phyloP scores from a whole-genome alignment of 2,797 vertebrate genomes.

The Alcedo atthis region DNA sequence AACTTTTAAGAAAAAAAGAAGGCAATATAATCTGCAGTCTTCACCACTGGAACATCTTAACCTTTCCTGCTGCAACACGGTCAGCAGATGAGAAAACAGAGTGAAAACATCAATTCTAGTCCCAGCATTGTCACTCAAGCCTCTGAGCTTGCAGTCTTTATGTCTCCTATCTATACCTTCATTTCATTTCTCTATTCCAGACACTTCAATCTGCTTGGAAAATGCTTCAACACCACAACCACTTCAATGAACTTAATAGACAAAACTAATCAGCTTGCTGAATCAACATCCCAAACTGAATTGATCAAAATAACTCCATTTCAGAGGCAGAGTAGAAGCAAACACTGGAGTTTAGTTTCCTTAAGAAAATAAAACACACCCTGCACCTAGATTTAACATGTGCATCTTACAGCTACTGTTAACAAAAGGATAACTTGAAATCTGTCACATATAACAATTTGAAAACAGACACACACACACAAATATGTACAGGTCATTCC shows the following conservation, averaged over 20 bases:
- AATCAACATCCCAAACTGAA: neutral
- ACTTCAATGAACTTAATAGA: neutral
- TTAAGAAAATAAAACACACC: neutral
- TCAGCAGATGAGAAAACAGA: neutral
- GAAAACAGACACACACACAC: neutral
- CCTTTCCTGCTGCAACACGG: neutral
- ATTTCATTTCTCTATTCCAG: neutral
- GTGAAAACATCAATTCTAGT: neutral
- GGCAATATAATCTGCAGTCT: neutral
- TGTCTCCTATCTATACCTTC: neutral
- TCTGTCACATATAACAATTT: neutral
- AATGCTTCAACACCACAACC: neutral
- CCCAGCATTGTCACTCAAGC: neutral
- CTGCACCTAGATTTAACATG: neutral
- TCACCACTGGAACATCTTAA: neutral
- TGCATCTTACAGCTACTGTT: neutral
- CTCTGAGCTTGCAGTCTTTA: neutral
- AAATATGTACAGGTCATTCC: neutral
- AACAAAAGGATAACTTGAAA: neutral
- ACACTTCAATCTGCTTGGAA: neutral
- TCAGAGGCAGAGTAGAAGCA: neutral
- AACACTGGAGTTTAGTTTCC: neutral
- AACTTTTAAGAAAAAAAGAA: neutral
- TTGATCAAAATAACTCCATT: neutral
- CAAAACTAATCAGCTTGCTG: neutral